These are phyloP conservation scores for Flexamia atlantica DNA, from an alignment of 2,888 invertebrate species.

Conservation along the genomic window DNA sequence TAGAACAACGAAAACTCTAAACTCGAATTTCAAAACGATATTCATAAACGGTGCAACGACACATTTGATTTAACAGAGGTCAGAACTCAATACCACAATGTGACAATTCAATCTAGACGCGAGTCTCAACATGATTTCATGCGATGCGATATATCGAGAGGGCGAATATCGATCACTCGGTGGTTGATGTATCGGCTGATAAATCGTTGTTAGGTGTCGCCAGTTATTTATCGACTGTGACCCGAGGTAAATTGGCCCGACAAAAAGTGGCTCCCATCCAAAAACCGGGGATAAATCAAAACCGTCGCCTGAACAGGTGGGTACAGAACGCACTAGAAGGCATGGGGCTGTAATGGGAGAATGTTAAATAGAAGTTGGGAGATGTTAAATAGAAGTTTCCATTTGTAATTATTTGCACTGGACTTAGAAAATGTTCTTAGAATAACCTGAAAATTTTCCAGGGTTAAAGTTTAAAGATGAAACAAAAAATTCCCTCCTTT, in stretches of 20 bases:
- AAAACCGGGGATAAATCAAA: slow-evolving; percentile 56
- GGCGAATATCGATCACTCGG: slow-evolving; percentile 24
- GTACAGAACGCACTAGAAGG: background rate
- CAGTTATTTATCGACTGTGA: slow-evolving; percentile 48
- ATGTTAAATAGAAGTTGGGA: no score
- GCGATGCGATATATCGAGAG: background rate
- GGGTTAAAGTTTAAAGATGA: no score
- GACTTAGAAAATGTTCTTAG: no score
- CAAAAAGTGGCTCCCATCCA: slow-evolving; percentile 57
- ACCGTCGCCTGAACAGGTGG: slow-evolving; percentile 38
- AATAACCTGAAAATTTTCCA: no score
- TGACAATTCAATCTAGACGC: background rate
- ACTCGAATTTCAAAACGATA: no score
- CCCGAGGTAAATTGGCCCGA: slow-evolving; percentile 52
- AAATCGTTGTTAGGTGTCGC: slow-evolving; percentile 34
- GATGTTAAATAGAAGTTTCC: no score
- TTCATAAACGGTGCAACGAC: no score
- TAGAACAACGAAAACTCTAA: no score
- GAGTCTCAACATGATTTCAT: slow-evolving; percentile 34
- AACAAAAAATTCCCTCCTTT: no score
- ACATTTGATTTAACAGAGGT: background rate
- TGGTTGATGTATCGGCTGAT: slow-evolving; percentile 23
- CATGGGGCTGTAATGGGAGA: no score
- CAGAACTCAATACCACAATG: background rate
- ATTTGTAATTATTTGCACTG: no score